Evolutionary conservation across 2,888 invertebrate genomes (phyloP).

Genomic region (Erebia aethiops): DNA sequence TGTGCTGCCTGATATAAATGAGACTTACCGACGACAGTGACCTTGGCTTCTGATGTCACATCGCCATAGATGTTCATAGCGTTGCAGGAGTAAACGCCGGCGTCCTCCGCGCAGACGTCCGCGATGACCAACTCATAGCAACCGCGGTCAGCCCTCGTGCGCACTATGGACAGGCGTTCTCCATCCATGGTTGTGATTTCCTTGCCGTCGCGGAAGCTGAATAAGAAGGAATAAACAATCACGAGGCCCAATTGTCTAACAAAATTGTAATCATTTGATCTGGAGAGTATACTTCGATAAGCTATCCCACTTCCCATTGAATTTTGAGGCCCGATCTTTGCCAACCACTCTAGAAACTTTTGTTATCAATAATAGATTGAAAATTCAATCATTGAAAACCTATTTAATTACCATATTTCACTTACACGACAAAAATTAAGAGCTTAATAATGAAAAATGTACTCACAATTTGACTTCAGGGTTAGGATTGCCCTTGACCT

Average conservation of each 20-base stretch:
- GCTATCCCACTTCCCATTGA: too few species aligned
- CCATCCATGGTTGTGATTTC: constrained; percentile 87
- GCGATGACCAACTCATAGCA: constrained; percentile 94
- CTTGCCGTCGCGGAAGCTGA: constrained; percentile 91
- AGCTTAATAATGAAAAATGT: constrained; percentile 11
- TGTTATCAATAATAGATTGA: too few species aligned
- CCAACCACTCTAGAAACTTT: too few species aligned
- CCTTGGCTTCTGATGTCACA: constrained; percentile 87
- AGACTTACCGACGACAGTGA: constrained; percentile 89
- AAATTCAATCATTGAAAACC: too few species aligned
- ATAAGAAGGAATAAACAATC: background rate
- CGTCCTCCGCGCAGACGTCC: constrained; percentile 90
- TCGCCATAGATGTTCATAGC: constrained; percentile 93
- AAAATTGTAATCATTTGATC: background rate
- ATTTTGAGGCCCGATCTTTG: too few species aligned
- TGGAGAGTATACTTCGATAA: too few species aligned
- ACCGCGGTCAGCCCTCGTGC: constrained; percentile 90
- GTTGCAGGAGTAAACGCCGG: constrained; percentile 92
- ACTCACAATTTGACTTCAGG: constrained; percentile 96
- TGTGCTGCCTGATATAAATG: background rate
- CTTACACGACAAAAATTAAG: background rate
- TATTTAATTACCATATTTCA: too few species aligned
- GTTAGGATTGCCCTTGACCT: constrained; percentile 93
- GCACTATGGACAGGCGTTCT: constrained; percentile 87
- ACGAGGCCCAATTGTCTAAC: background rate